These are phyloP conservation scores for Sceliomorpha sp. DNA, from an alignment of 2,888 invertebrate species.

Conservation along the genomic window DNA sequence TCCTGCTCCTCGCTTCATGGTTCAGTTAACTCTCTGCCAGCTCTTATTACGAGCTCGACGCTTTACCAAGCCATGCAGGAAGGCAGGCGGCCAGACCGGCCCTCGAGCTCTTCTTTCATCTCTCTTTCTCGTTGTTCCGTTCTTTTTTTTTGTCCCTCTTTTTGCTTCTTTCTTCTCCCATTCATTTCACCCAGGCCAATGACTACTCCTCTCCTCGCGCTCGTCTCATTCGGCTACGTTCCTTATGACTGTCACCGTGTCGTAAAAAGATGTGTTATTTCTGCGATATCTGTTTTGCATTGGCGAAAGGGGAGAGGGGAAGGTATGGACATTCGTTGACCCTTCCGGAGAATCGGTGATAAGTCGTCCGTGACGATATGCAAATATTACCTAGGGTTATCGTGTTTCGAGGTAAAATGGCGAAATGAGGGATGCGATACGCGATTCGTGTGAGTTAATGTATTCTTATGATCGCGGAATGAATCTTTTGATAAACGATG, in stretches of 20 bases:
- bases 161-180: slow-evolving; percentile 37
- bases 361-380: no score
- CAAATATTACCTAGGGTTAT: no score
- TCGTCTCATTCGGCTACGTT: slow-evolving; percentile 25
- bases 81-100: slow-evolving; percentile 44
- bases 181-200: slow-evolving; percentile 47
- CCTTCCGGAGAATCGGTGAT: no score
- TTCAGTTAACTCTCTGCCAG: slow-evolving; percentile 73
- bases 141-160: slow-evolving; percentile 14
- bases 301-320: no score
- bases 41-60: slow-evolving; percentile 67
- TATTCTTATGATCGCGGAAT: no score
- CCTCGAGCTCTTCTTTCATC: slow-evolving; percentile 36
- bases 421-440: no score
- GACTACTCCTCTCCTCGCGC: slow-evolving; percentile 14
- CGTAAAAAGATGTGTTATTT: slow-evolving; percentile 38
- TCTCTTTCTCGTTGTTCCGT: slow-evolving; percentile 12
- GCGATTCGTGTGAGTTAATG: no score
- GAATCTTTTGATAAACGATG: no score
- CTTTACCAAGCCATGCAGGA: slow-evolving; percentile 59
- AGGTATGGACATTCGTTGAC: no score
- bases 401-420: no score
- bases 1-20: slow-evolving; percentile 64
- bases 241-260: slow-evolving; percentile 42
- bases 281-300: slow-evolving; percentile 26